Conservation (phyloP, 2,888 invertebrate genomes). For the Eurytoma californica region DNA sequence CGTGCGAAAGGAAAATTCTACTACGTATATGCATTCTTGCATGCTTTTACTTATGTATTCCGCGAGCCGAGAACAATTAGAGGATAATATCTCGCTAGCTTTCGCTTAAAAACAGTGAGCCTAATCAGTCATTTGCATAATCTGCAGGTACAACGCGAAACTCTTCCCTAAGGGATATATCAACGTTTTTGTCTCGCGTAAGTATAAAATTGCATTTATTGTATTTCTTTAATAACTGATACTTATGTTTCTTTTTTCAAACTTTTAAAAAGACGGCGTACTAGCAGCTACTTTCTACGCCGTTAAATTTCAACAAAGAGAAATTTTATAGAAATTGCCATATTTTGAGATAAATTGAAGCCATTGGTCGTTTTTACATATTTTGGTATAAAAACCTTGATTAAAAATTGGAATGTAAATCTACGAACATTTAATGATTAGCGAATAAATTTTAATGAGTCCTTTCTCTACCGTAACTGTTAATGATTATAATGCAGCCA, state of each 20-base stretch:
- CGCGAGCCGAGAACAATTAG: constrained; percentile 46
- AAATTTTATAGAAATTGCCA: background rate
- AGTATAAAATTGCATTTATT: constrained; percentile 26
- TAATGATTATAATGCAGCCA: too few species aligned
- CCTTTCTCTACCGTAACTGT: too few species aligned
- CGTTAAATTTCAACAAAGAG: constrained; percentile 8
- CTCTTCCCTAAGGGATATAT: constrained; percentile 28
- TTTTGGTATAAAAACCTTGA: too few species aligned
- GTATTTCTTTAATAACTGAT: constrained; percentile 9
- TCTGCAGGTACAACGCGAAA: constrained; percentile 22
- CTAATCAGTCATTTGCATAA: constrained; percentile 53
- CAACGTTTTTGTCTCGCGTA: constrained; percentile 10
- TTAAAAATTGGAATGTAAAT: too few species aligned
- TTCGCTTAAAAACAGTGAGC: constrained; percentile 49
- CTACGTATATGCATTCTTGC: constrained; percentile 39
- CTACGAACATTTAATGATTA: too few species aligned
- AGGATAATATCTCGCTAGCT: constrained; percentile 43
- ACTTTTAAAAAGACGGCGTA: constrained; percentile 31
- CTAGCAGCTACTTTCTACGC: constrained; percentile 51
- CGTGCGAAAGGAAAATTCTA: constrained; percentile 55
- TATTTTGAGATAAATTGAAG: too few species aligned
- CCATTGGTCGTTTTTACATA: too few species aligned
- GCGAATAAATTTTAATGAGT: too few species aligned
- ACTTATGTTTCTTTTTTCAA: background rate
- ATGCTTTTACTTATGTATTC: constrained; percentile 42